A percentile compares a stretch with the other conserved stretches of the same genome.
These are phyloP conservation scores for Disparrhopalites patrizii DNA, from an alignment of 2,888 invertebrate species.

Conservation along the genomic window DNA sequence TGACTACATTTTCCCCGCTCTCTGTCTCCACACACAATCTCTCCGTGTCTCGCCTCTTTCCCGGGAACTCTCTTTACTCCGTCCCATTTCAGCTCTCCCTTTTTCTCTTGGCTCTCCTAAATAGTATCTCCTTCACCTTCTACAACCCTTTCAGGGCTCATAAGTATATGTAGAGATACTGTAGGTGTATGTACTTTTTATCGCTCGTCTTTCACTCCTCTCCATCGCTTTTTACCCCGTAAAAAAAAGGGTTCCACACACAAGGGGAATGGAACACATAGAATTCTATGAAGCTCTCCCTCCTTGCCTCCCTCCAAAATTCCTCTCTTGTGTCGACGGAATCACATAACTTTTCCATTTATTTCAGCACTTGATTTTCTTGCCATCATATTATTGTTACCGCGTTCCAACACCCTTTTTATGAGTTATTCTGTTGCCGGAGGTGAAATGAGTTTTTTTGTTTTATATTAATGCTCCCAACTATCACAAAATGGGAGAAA, in stretches of 20 bases:
- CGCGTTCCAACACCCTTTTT: too few relatives aligned
- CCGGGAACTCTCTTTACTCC: background rate
- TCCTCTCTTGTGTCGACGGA: background rate
- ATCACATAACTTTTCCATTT: constrained; percentile 8
- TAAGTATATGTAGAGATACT: too few relatives aligned
- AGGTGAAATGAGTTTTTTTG: background rate
- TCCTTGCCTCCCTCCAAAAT: background rate
- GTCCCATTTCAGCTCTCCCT: background rate
- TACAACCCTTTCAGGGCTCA: too few relatives aligned
- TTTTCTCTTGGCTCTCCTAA: background rate
- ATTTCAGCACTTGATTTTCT: constrained; percentile 6
- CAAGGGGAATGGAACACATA: too few relatives aligned
- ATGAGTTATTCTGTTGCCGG: background rate
- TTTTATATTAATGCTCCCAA: constrained; percentile 2
- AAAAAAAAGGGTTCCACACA: too few relatives aligned
- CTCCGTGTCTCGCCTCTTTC: background rate
- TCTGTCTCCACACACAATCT: background rate
- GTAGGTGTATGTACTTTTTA: too few relatives aligned
- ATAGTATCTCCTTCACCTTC: background rate
- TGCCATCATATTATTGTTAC: constrained; percentile 9
- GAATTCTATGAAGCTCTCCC: too few relatives aligned
- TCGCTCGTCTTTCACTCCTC: background rate
- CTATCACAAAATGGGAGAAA: too few relatives aligned
- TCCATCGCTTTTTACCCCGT: too few relatives aligned
- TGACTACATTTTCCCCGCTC: background rate